A percentile compares a stretch with the other conserved stretches of the same genome.
Evolutionary conservation across 2,888 invertebrate genomes (phyloP).

Genomic region (Taenaris catops): DNA sequence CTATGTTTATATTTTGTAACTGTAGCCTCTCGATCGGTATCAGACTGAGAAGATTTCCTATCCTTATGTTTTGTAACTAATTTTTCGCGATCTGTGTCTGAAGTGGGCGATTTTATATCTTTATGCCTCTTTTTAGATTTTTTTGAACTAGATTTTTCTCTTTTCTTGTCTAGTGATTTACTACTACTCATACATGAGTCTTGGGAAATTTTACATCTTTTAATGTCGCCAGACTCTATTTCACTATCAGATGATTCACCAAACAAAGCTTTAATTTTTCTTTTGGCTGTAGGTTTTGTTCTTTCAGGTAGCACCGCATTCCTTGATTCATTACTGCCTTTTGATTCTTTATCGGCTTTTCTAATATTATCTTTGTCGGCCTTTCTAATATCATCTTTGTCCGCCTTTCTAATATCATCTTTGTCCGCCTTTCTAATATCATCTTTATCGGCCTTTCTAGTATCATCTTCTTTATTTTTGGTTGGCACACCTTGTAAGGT

Average conservation of each 20-base stretch:
- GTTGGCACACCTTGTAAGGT: constrained; percentile 59
- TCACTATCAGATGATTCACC: constrained; percentile 74
- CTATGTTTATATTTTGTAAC: constrained; percentile 10
- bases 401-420: constrained; percentile 17
- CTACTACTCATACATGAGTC: constrained; percentile 23
- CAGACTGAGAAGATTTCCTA: constrained; percentile 18
- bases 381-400: constrained; percentile 19
- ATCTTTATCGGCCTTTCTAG: constrained; percentile 19
- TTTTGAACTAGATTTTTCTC: constrained; percentile 22
- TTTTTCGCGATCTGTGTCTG: constrained; percentile 13
- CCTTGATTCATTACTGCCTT: constrained; percentile 20
- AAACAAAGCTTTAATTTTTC: constrained; percentile 71
- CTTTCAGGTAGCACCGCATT: constrained; percentile 35
- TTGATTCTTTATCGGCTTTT: constrained; percentile 20
- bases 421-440: constrained; percentile 17
- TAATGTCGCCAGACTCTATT: constrained; percentile 33
- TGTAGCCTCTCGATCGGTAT: constrained; percentile 12
- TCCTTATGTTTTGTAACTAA: constrained; percentile 21
- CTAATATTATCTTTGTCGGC: too few relatives aligned
- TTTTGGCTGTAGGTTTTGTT: constrained; percentile 48
- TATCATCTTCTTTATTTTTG: constrained; percentile 28
- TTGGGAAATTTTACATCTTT: constrained; percentile 36
- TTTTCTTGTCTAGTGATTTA: constrained; percentile 19
- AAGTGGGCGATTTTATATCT: constrained; percentile 22
- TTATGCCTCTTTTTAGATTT: constrained; percentile 27